Conservation (phyloP, 1,140 invertebrate genomes). For the Trichoplusia ni region DNA sequence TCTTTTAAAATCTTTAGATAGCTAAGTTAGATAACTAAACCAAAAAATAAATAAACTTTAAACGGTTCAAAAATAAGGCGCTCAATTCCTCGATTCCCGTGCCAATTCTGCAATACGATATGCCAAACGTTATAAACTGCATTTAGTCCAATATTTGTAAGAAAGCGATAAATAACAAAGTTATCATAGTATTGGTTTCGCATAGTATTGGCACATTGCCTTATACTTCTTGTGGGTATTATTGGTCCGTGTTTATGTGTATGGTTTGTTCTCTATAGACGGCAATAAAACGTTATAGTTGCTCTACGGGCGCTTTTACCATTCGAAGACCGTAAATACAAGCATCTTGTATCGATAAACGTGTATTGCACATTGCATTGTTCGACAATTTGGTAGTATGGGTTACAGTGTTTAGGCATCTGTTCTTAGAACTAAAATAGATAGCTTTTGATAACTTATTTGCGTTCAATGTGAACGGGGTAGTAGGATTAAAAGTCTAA, state of each 20-base stretch:
- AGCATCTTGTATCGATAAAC: constrained; percentile 50
- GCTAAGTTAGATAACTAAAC: too few relatives aligned
- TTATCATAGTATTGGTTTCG: constrained; percentile 5
- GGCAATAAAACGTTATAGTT: constrained; percentile 67
- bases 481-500: too few relatives aligned
- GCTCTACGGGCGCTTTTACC: constrained; percentile 51
- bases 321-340: constrained; percentile 57
- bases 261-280: constrained; percentile 55
- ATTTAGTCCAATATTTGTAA: too few relatives aligned
- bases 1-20: too few relatives aligned
- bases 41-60: too few relatives aligned
- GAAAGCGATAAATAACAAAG: constrained; percentile 4
- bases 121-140: background rate
- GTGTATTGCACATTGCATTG: constrained; percentile 44
- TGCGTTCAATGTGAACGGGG: too few relatives aligned
- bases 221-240: constrained; percentile 50
- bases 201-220: constrained; percentile 48
- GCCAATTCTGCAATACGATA: too few relatives aligned
- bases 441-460: too few relatives aligned
- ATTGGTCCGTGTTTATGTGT: constrained; percentile 52
- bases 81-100: too few relatives aligned
- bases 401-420: constrained; percentile 9
- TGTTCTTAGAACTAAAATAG: too few relatives aligned
- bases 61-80: too few relatives aligned
- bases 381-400: constrained; percentile 24